These are phyloP conservation scores for Coilia nasus DNA, from an alignment of 2,797 vertebrate species.

Conservation along the genomic window DNA sequence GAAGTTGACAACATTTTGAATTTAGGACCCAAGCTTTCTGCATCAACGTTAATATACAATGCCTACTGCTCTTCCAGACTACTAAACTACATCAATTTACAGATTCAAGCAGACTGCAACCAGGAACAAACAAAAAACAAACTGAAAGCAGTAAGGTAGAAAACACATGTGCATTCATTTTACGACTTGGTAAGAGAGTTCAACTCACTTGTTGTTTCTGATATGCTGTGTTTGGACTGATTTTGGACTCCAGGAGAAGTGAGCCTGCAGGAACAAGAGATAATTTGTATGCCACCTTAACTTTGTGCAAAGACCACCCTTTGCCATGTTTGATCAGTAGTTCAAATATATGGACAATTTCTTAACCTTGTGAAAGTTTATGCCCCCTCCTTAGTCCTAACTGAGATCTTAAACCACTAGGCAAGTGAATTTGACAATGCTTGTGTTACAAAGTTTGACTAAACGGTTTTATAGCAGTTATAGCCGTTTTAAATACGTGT, in stretches of 20 bases:
- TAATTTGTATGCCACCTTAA: not conserved
- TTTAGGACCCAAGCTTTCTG: not conserved
- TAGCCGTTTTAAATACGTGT: not conserved
- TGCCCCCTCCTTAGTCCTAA: too few relatives aligned
- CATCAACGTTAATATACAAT: not conserved
- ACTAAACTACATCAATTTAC: not conserved
- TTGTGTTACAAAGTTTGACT: not conserved
- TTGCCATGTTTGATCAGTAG: not conserved
- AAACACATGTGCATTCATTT: too few relatives aligned
- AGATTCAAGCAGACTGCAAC: too few relatives aligned
- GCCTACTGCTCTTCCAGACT: not conserved
- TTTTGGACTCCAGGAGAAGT: slow-evolving; percentile 95
- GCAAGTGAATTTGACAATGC: not conserved
- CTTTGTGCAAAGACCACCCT: not conserved
- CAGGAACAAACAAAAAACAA: not conserved
- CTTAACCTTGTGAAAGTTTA: too few relatives aligned
- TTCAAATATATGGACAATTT: not conserved
- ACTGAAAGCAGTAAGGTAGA: too few relatives aligned
- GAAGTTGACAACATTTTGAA: not conserved
- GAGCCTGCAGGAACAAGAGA: slow-evolving; percentile 82
- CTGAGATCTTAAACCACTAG: not conserved
- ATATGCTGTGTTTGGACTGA: slow-evolving; percentile 98
- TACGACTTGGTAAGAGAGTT: not conserved
- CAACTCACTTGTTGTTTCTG: slow-evolving; percentile 97
- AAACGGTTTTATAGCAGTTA: too few relatives aligned